phyloP scores from a whole-genome alignment of 2,888 invertebrate species.

The Drosophila emarginata region DNA sequence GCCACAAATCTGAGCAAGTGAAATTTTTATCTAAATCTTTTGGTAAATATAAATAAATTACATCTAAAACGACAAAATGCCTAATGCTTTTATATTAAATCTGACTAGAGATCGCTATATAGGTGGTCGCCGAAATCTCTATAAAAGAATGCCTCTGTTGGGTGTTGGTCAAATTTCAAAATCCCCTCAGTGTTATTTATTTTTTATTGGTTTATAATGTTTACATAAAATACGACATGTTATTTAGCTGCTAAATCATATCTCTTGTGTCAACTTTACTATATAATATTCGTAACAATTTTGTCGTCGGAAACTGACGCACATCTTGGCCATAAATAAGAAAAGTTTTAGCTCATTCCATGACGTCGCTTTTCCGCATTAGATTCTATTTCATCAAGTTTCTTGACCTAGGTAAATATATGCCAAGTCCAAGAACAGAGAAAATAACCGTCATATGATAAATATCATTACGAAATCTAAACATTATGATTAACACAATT shows the following conservation, averaged over 20 bases:
- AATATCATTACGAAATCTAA: neutral
- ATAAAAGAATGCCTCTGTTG: conserved; percentile 16
- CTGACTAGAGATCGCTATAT: neutral
- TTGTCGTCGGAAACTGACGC: neutral
- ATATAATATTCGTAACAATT: neutral
- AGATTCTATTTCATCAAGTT: conserved; percentile 12
- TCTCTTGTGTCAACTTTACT: neutral
- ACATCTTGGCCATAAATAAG: neutral
- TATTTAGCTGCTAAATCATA: neutral
- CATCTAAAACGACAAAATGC: conserved; percentile 15
- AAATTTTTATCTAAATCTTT: conserved; percentile 52
- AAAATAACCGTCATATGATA: neutral
- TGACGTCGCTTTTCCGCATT: conserved; percentile 12
- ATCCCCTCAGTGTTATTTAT: neutral
- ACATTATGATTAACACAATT: neutral
- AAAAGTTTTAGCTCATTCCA: neutral
- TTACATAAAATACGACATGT: neutral
- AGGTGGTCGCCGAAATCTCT: neutral
- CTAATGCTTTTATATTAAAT: no score
- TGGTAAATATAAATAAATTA: conserved; percentile 45
- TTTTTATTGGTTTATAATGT: neutral
- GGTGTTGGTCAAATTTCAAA: neutral
- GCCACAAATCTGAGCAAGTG: neutral
- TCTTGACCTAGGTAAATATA: conserved; percentile 51
- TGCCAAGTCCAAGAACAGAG: neutral